Evolutionary conservation across 2,888 invertebrate species (phyloP).

Genomic region (Neoascia interrupta): DNA sequence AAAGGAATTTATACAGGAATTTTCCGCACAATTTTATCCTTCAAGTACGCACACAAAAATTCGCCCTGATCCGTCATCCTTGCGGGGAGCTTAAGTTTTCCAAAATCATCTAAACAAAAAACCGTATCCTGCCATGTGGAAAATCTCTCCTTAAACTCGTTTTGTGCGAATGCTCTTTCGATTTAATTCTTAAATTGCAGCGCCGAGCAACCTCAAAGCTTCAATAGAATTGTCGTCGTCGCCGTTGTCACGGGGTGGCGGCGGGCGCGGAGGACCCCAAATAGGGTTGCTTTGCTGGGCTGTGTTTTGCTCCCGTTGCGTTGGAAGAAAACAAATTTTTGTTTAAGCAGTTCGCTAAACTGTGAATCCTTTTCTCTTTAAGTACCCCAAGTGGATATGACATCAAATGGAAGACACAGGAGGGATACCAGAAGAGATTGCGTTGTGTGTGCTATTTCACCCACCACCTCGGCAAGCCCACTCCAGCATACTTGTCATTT

Average conservation of each 20-base stretch:
- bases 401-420: slow-evolving; percentile 30
- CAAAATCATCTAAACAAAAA: slow-evolving; percentile 49
- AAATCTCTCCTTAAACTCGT: slow-evolving; percentile 43
- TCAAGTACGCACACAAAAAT: slow-evolving; percentile 37
- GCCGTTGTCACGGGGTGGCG: no score
- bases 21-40: slow-evolving; percentile 53
- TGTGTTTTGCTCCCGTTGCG: slow-evolving; percentile 12
- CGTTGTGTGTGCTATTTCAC: background rate
- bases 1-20: slow-evolving; percentile 3
- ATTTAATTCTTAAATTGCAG: slow-evolving; percentile 63
- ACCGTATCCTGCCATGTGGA: slow-evolving; percentile 38
- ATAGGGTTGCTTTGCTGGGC: no score
- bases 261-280: no score
- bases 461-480: background rate
- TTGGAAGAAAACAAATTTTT: slow-evolving; percentile 41
- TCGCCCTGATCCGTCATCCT: slow-evolving; percentile 10
- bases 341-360: slow-evolving; percentile 68
- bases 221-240: no score
- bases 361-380: slow-evolving; percentile 67
- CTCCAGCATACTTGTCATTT: slow-evolving; percentile 64
- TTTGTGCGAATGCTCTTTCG: slow-evolving; percentile 33
- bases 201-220: slow-evolving; percentile 50
- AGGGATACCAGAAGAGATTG: background rate
- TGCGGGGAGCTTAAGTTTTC: background rate
- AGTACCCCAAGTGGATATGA: slow-evolving; percentile 68